Conservation (phyloP, 2,888 invertebrate species). For the Carterocephalus palaemon region DNA sequence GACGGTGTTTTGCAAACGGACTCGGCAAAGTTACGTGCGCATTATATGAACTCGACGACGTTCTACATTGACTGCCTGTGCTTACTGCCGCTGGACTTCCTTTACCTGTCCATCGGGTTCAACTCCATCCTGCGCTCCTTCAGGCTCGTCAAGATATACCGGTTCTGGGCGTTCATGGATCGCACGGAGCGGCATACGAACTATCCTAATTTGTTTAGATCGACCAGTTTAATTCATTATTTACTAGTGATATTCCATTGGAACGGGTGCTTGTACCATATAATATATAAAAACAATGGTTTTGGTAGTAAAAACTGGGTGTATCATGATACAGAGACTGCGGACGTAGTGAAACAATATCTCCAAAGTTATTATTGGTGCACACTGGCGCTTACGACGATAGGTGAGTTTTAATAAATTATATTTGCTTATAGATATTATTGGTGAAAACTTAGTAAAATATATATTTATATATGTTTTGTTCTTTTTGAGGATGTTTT, state of each 20-base stretch:
- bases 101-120: conserved; percentile 98
- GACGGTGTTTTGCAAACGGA: conserved; percentile 99
- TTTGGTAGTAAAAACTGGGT: conserved; percentile 97
- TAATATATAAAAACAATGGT: conserved; percentile 96
- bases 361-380: conserved; percentile 99
- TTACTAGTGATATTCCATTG: conserved; percentile 99
- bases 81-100: conserved; percentile 97
- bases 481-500: too few species aligned
- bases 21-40: conserved; percentile 93
- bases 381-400: conserved; percentile 96
- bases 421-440: conserved; percentile 16
- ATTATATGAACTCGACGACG: conserved; percentile 98
- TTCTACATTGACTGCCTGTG: conserved; percentile 99
- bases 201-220: conserved; percentile 97
- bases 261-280: conserved; percentile 99
- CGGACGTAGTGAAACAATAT: conserved; percentile 95
- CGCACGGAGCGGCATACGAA: conserved; percentile 98
- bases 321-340: conserved; percentile 90
- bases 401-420: conserved; percentile 80
- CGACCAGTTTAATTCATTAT: conserved; percentile 95
- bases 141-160: conserved; percentile 97
- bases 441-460: too few species aligned
- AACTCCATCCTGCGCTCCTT: conserved; percentile 97
- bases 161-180: conserved; percentile 99
- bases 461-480: too few species aligned